phyloP scores from a whole-genome alignment of 2,888 invertebrate species.

The Agonopterix subpropinquella region DNA sequence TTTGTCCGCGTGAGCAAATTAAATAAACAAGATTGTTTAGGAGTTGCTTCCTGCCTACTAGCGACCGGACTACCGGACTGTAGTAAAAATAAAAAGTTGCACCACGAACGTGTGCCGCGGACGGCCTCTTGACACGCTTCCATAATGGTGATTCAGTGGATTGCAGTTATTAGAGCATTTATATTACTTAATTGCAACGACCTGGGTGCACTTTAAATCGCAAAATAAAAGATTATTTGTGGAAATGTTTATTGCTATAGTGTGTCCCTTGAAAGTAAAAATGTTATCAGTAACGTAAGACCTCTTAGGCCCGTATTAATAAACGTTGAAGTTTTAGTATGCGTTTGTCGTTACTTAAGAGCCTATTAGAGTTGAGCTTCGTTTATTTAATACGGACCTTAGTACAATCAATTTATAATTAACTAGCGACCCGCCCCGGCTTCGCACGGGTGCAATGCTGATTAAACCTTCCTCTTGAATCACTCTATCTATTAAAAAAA shows the following conservation, averaged over 20 bases:
- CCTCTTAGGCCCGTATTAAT: too few species aligned
- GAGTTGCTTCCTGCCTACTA: background rate
- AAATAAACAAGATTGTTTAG: slow-evolving; percentile 32
- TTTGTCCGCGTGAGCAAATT: slow-evolving; percentile 26
- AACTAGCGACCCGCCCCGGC: too few species aligned
- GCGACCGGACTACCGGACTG: slow-evolving; percentile 3
- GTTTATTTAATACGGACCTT: too few species aligned
- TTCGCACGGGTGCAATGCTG: too few species aligned
- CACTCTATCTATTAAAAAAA: too few species aligned
- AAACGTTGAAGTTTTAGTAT: too few species aligned
- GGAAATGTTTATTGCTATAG: background rate
- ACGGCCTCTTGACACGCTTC: slow-evolving; percentile 49
- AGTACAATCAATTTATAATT: too few species aligned
- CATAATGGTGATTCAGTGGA: slow-evolving; percentile 50
- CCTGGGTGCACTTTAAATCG: background rate
- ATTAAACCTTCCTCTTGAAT: too few species aligned
- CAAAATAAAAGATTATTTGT: background rate
- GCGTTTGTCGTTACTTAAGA: too few species aligned
- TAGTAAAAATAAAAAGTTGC: slow-evolving; percentile 19
- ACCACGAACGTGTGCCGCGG: slow-evolving; percentile 27
- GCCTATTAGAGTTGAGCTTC: too few species aligned
- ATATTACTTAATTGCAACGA: background rate
- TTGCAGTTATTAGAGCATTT: slow-evolving; percentile 38
- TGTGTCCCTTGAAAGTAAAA: too few species aligned
- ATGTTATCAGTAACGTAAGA: too few species aligned